Evolutionary conservation across 2,888 invertebrate genomes (phyloP).

Genomic region (Onthophagus sagittarius): DNA sequence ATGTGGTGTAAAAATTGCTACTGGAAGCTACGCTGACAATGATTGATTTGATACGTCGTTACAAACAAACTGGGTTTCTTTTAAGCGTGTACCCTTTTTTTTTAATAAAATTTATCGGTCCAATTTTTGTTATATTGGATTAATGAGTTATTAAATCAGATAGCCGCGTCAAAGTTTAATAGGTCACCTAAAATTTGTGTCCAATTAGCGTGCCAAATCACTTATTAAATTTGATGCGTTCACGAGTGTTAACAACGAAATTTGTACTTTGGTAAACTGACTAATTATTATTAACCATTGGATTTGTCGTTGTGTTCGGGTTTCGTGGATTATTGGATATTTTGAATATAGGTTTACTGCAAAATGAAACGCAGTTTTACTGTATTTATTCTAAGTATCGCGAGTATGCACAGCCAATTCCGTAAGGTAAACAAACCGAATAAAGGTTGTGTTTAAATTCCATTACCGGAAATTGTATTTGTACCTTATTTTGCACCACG

Average conservation of each 20-base stretch:
- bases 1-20: not conserved
- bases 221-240: not conserved
- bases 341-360: not conserved
- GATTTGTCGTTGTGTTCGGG: not conserved
- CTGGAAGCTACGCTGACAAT: slow-evolving; percentile 1
- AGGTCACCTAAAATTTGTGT: not conserved
- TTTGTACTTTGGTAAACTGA: not conserved
- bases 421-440: not conserved
- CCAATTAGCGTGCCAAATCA: not conserved
- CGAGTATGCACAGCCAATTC: not conserved
- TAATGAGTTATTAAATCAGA: not conserved
- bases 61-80: slow-evolving; percentile 5
- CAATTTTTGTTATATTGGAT: not conserved
- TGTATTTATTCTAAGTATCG: not conserved
- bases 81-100: not conserved
- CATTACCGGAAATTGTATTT: not conserved
- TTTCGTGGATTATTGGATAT: not conserved
- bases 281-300: not conserved
- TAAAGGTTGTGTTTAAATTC: not conserved
- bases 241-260: not conserved
- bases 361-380: not conserved
- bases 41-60: slow-evolving; percentile 11
- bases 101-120: not conserved
- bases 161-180: not conserved
- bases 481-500: not conserved